A percentile compares a stretch with the other conserved stretches of the same genome.
phyloP scores from a whole-genome alignment of 1,140 invertebrate species.

The Cephus cinctus region DNA sequence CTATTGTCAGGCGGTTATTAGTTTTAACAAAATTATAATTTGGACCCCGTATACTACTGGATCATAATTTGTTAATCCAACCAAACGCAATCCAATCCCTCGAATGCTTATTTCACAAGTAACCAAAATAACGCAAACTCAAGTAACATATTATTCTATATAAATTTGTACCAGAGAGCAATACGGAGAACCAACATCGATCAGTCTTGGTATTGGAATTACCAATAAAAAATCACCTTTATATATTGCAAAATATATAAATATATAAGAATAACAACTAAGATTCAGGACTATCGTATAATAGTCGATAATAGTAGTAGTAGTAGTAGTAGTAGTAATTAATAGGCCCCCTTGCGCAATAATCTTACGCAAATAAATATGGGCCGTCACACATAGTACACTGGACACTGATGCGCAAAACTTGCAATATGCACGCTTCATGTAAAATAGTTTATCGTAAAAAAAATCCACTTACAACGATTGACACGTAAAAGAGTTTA shows the following conservation, averaged over 20 bases:
- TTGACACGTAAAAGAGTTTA: conserved; percentile 41
- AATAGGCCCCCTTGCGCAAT: conserved; percentile 25
- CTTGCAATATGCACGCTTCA: conserved; percentile 23
- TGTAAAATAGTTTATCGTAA: conserved; percentile 41
- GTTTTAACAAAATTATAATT: too few relatives aligned
- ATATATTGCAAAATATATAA: conserved; percentile 50
- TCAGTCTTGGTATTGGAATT: conserved; percentile 50
- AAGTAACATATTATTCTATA: conserved; percentile 8
- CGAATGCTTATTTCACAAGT: too few relatives aligned
- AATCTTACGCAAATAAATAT: conserved; percentile 26
- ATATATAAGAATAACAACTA: conserved; percentile 52
- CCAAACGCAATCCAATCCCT: too few relatives aligned
- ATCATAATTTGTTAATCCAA: too few relatives aligned
- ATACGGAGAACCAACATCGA: conserved; percentile 48
- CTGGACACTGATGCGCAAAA: conserved; percentile 26
- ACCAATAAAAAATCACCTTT: conserved; percentile 43
- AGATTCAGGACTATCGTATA: conserved; percentile 37
- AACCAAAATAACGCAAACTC: not conserved
- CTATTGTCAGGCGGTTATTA: too few relatives aligned
- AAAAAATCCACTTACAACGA: conserved; percentile 38
- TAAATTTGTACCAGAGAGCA: conserved; percentile 28
- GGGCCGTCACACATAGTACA: conserved; percentile 20
- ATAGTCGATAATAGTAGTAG: conserved; percentile 31
- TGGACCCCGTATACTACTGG: too few relatives aligned
- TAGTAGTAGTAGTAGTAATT: conserved; percentile 33